Conservation (phyloP, 2,888 invertebrate species). For the Callimorpha dominula region DNA sequence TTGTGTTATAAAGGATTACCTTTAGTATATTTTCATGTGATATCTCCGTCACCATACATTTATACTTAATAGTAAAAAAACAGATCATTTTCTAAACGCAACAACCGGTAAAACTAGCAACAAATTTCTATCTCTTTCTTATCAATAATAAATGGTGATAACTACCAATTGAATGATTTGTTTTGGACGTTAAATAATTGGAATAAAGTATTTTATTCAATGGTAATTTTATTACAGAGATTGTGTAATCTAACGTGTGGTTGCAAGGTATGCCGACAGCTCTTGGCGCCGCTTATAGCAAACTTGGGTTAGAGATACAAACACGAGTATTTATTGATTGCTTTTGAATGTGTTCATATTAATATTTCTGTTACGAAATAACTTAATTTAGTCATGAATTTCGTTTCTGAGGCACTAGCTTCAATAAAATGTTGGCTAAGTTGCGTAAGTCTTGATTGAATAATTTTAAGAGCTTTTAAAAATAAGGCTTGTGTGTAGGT, state of each 20-base stretch:
- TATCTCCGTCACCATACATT: too few relatives aligned
- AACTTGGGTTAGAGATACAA: conserved; percentile 3
- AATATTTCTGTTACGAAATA: conserved; percentile 20
- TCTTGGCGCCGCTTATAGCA: conserved; percentile 16
- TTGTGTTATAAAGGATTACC: not conserved
- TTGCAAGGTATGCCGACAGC: conserved; percentile 22
- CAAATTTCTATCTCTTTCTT: conserved; percentile 14
- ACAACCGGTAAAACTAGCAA: conserved; percentile 1
- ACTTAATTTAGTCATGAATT: conserved; percentile 4
- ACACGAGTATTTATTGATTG: conserved; percentile 21
- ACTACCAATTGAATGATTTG: conserved; percentile 19
- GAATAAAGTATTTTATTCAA: conserved; percentile 12
- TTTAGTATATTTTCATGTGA: not conserved
- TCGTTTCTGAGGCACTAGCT: conserved; percentile 4
- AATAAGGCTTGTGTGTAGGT: not conserved
- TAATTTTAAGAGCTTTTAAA: conserved; percentile 8
- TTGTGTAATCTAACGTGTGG: conserved; percentile 24
- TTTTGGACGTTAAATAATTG: conserved; percentile 1
- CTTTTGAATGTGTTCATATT: conserved; percentile 11
- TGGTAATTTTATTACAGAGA: conserved; percentile 3
- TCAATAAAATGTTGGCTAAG: not conserved
- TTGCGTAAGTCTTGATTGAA: conserved; percentile 18
- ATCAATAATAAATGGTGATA: conserved; percentile 12
- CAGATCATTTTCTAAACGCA: conserved; percentile 1
- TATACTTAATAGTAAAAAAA: not conserved